Evolutionary conservation across 2,113 vertebrate species (phyloP).

Genomic region (Xiphophorus hellerii): DNA sequence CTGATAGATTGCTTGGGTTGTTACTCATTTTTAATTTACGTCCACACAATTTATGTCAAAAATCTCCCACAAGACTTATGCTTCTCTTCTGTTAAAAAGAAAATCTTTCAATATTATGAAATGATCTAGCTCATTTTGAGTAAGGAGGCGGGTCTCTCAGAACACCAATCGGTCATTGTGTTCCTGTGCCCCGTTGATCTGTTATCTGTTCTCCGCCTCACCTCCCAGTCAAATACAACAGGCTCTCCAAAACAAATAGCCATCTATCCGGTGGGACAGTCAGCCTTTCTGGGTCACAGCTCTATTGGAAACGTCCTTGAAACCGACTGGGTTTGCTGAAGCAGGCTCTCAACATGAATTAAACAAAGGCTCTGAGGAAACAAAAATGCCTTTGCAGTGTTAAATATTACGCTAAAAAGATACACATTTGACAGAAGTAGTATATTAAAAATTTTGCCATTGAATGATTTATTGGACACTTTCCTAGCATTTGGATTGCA

Average conservation of each 20-base stretch:
- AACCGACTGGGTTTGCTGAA: slow-evolving; percentile 30
- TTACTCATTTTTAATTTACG: slow-evolving; percentile 24
- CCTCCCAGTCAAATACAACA: slow-evolving; percentile 61
- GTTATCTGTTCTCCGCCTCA: slow-evolving; percentile 55
- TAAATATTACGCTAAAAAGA: slow-evolving; percentile 43
- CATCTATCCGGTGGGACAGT: slow-evolving; percentile 44
- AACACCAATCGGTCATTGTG: slow-evolving; percentile 39
- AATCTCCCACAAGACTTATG: background rate
- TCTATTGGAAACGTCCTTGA: slow-evolving; percentile 55
- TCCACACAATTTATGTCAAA: slow-evolving; percentile 21
- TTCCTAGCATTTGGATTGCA: slow-evolving; percentile 20
- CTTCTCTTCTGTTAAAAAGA: background rate
- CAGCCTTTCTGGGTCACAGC: slow-evolving; percentile 54
- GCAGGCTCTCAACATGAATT: slow-evolving; percentile 51
- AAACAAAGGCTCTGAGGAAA: slow-evolving; percentile 19
- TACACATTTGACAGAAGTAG: slow-evolving; percentile 17
- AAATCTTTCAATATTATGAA: slow-evolving; percentile 5
- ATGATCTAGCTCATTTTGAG: slow-evolving; percentile 5
- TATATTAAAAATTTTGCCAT: slow-evolving; percentile 34
- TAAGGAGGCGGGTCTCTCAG: background rate
- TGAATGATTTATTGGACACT: background rate
- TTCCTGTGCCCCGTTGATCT: slow-evolving; percentile 30
- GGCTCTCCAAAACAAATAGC: slow-evolving; percentile 66
- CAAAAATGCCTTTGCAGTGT: slow-evolving; percentile 47
- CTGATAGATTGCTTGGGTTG: slow-evolving; percentile 39